Evolutionary conservation across 2,797 vertebrate genomes (phyloP), one percentile per base, ranked within the genome.

Genomic region (Sebastes cheni): DNA sequence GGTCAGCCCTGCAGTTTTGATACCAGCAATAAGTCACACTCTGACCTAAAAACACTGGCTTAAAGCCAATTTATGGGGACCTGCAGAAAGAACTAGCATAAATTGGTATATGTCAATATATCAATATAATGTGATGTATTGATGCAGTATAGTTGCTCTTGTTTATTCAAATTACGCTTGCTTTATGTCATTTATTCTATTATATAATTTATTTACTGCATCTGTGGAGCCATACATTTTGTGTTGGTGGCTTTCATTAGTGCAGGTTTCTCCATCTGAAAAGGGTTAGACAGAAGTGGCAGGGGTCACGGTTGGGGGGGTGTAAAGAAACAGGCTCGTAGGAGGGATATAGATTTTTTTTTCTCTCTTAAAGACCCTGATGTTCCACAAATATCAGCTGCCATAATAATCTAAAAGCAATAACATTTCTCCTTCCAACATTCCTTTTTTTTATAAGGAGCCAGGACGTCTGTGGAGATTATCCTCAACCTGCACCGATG

Each of bases 311-410:
- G n/a, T 60, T 23, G 20, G 52, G 25, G 25, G 29, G 27, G 30
- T 39, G 29, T 61, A 13, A 56, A 58, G 39, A 81, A 73, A 36
- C 32, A 36, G 68, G 50, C 22, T 55, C 60, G 29, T 29, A 61
- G 22, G 74, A 72, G 36, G 68, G 25, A 68, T 83, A 79, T 80
- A 79, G 25, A 34, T 89, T 74, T 60, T 23, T n/a, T 32, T 70
- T 72, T 72, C 16, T 20, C 46, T 50, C 22, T 76, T 83, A 73
- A 85, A 84, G 75, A 73, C 62, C 70, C 52, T 52, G 54, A 61
- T 87, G 74, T 72, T 86, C 66, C 36, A 74, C 69, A 86, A 81
- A 92, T 82, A 87, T 89, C 75, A 77, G 65, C 75, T 83, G 68
- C 77, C 70, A 70, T 81, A 78, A 81, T 83, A 79, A 88, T 82